Conservation (phyloP, 2,888 invertebrate genomes). For the Microplitis manilae region DNA sequence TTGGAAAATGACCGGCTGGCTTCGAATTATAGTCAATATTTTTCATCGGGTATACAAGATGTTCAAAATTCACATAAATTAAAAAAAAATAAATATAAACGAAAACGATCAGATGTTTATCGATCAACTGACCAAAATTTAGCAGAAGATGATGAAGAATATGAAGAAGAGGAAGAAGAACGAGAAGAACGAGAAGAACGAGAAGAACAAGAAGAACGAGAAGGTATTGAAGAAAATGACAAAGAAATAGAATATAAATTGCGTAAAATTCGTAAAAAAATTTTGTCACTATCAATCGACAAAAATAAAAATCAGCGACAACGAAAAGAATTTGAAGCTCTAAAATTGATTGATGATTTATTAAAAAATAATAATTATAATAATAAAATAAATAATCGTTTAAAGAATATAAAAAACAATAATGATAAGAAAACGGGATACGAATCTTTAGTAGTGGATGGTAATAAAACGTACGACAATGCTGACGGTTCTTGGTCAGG, state of each 20-base stretch:
- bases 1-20: conserved; percentile 19
- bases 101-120: not conserved
- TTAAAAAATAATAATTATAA: conserved; percentile 19
- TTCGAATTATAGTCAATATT: not conserved
- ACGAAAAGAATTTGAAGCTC: conserved; percentile 23
- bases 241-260: conserved; percentile 19
- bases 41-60: not conserved
- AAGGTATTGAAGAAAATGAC: not conserved
- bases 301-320: conserved; percentile 1
- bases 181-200: too few species aligned
- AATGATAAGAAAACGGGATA: not conserved
- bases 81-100: not conserved
- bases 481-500: conserved; percentile 7
- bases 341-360: conserved; percentile 31
- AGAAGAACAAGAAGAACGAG: too few species aligned
- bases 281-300: conserved; percentile 11
- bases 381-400: not conserved
- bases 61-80: not conserved
- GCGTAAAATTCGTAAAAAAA: conserved; percentile 28
- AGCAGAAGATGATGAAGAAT: not conserved
- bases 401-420: not conserved
- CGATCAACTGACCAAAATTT: not conserved
- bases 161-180: not conserved
- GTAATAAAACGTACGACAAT: conserved; percentile 18
- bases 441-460: not conserved